Conservation (phyloP, 2,797 vertebrate species). For the Semotilus atromaculatus region DNA sequence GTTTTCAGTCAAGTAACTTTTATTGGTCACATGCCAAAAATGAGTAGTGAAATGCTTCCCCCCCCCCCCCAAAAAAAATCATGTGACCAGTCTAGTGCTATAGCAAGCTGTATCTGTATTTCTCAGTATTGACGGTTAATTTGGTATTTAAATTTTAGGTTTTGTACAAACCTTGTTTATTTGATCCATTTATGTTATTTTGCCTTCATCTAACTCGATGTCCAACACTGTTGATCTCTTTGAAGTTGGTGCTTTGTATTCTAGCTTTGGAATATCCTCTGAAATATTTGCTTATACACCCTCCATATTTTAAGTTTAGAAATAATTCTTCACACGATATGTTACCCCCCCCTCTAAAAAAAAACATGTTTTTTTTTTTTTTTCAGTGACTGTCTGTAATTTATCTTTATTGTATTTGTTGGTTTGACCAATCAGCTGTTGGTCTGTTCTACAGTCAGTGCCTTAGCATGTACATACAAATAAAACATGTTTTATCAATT, state of each 20-base stretch:
- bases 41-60: background rate
- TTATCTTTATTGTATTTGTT: background rate
- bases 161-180: background rate
- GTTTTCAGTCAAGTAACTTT: background rate
- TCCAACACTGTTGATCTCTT: background rate
- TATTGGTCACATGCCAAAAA: background rate
- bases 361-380: background rate
- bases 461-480: conserved; percentile 18
- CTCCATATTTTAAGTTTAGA: conserved; percentile 1
- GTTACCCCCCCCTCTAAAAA: background rate
- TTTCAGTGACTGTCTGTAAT: background rate
- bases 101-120: background rate
- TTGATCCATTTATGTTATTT: background rate
- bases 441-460: conserved; percentile 29
- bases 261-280: background rate
- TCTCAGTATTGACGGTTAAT: conserved; percentile 6
- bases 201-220: background rate
- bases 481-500: background rate
- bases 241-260: conserved; percentile 21
- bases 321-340: background rate
- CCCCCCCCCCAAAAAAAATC: background rate
- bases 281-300: conserved; percentile 1
- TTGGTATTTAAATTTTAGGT: background rate
- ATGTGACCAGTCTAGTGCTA: background rate
- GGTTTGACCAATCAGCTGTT: background rate